Evolutionary conservation across 2,797 vertebrate genomes (phyloP), one percentile per base, ranked within the genome.

Genomic region (Erithacus rubecula): DNA sequence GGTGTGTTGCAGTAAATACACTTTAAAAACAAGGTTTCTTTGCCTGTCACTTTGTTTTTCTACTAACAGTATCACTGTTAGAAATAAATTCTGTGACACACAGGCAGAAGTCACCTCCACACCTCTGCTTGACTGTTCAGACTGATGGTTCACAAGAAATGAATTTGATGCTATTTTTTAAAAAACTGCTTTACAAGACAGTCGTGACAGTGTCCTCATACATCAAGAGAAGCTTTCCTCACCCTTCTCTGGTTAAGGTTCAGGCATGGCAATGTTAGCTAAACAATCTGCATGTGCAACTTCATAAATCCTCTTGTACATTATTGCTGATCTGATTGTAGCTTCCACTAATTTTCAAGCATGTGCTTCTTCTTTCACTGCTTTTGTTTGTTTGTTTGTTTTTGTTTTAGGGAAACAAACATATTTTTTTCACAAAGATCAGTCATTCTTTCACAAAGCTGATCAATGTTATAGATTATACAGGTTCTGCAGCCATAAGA

Each of bases 301-400:
- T 81, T 91, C 72, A 21, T 55, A 34, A 76, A 71, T 60, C 49
- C 30, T 67, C 15, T 27, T 39, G 19, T 67, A 27, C 1, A 0
- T 59, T 69, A 49, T 26, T 93, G 51, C 55, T 93, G 37, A 70
- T 59, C 34, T 49, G 44, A 46, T 65, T 82, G 70, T 64, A 94
- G n/a, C 67, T 89, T 88, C 37, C 74, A 82, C 91, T 96, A 84
- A 94, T 84, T 91, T 94, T 90, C 86, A 79, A 64, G 93, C 89
- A 76, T 87, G 77, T 39, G 8, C 64, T 89, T 91, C 59, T 90
- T 82, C 63, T 90, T 82, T 52, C 27, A 29, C 43, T 88, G 29
- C 5, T 18, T 39, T 10, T 18, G 53, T 58, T 53, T 62, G 9
- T 3, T 63, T 49, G 46, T 49, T 13, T 43, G 7, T 43, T 71